These are phyloP conservation scores for Diachrysia chrysitis DNA, from an alignment of 2,888 invertebrate genomes.

Conservation along the genomic window DNA sequence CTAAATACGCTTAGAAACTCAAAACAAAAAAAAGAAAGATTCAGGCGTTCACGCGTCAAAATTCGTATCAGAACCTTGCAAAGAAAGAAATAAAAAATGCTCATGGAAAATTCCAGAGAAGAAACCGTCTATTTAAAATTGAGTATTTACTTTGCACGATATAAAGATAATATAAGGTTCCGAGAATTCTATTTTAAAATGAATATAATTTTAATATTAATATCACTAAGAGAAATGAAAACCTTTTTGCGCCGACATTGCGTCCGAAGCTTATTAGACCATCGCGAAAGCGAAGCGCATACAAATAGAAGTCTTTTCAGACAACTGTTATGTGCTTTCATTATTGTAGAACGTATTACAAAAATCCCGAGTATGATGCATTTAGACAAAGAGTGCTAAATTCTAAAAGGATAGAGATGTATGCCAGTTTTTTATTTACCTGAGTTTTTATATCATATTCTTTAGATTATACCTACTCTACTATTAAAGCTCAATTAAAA, in stretches of 20 bases:
- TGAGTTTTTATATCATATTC: too few relatives aligned
- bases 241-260: slow-evolving; percentile 3
- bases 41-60: too few relatives aligned
- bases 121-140: too few relatives aligned
- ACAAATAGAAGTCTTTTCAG: not conserved
- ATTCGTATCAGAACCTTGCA: too few relatives aligned
- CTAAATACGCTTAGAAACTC: too few relatives aligned
- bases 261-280: slow-evolving; percentile 5
- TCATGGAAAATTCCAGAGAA: too few relatives aligned
- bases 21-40: too few relatives aligned
- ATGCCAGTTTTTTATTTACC: too few relatives aligned
- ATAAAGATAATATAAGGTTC: not conserved
- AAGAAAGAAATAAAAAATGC: not conserved
- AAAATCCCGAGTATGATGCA: not conserved
- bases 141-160: too few relatives aligned
- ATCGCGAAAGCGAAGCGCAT: slow-evolving; percentile 5
- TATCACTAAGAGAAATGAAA: slow-evolving; percentile 6
- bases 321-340: not conserved
- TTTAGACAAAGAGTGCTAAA: not conserved
- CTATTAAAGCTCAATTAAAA: too few relatives aligned
- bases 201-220: slow-evolving; percentile 2
- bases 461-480: too few relatives aligned
- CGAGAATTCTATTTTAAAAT: not conserved
- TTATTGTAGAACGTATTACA: not conserved
- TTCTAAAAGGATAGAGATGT: not conserved